Conservation (phyloP, 2,888 invertebrate genomes). For the Eretmocerus hayati region DNA sequence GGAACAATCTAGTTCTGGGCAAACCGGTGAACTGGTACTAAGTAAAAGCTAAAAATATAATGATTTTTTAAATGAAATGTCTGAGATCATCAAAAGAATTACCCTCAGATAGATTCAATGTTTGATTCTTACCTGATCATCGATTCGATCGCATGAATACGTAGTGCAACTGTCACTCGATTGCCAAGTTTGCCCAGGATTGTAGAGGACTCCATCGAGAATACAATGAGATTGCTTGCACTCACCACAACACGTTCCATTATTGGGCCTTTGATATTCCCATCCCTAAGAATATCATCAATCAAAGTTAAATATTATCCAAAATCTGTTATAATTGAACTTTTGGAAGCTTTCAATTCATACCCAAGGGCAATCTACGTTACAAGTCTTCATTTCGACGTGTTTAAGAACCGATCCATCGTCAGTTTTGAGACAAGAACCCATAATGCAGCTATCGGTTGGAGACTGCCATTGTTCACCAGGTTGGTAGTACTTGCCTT, state of each 20-base stretch:
- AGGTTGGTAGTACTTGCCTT: constrained; percentile 46
- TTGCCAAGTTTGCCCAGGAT: constrained; percentile 55
- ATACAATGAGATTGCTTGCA: constrained; percentile 58
- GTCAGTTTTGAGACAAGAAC: constrained; percentile 48
- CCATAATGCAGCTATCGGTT: constrained; percentile 51
- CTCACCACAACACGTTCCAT: constrained; percentile 56
- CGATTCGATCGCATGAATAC: constrained; percentile 49
- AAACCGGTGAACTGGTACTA: constrained; percentile 46
- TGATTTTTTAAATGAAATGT: constrained; percentile 1
- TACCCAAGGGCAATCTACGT: constrained; percentile 45
- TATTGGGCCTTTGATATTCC: constrained; percentile 35
- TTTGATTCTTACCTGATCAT: constrained; percentile 23
- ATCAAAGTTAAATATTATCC: neutral
- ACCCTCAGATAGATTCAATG: neutral
- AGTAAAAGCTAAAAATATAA: constrained; percentile 21
- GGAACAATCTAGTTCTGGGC: constrained; percentile 60
- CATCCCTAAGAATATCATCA: constrained; percentile 37
- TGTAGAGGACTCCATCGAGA: constrained; percentile 48
- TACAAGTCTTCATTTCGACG: constrained; percentile 48
- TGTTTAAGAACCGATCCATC: constrained; percentile 47
- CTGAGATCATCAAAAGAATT: neutral
- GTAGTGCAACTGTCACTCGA: constrained; percentile 61
- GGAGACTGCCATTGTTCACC: constrained; percentile 50
- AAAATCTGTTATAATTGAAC: neutral
- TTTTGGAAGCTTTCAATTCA: too few relatives aligned